Conservation (phyloP, 2,113 vertebrate genomes). For the Notothenia rossii region DNA sequence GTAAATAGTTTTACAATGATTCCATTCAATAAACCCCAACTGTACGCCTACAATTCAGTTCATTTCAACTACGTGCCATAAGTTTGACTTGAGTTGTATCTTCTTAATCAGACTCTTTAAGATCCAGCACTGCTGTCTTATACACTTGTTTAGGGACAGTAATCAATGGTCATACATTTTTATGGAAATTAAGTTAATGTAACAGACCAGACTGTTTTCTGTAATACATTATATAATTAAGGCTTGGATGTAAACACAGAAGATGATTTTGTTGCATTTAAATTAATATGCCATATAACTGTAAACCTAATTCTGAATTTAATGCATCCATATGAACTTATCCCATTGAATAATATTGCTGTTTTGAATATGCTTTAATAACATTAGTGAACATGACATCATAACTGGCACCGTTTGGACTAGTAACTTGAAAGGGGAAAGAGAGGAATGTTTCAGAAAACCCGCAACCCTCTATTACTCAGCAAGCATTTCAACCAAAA, state of each 20-base stretch:
- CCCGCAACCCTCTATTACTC: conserved; percentile 9
- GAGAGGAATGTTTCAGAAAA: conserved; percentile 61
- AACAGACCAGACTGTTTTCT: conserved; percentile 10
- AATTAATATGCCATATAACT: neutral
- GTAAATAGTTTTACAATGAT: conserved; percentile 2
- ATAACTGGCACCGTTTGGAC: conserved; percentile 31
- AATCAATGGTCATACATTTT: conserved; percentile 15
- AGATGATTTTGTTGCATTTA: conserved; percentile 7
- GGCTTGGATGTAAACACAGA: conserved; percentile 30
- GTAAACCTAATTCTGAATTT: neutral
- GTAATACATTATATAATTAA: neutral
- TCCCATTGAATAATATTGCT: neutral
- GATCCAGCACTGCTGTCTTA: neutral
- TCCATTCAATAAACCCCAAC: neutral
- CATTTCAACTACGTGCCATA: neutral
- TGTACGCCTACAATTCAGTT: neutral
- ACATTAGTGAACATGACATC: conserved; percentile 2
- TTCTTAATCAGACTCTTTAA: neutral
- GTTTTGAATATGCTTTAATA: conserved; percentile 39
- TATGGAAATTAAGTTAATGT: neutral
- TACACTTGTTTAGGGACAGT: neutral
- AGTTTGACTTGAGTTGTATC: neutral
- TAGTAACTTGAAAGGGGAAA: conserved; percentile 34
- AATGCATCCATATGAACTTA: neutral
- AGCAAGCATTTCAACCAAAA: conserved; percentile 9